Evolutionary conservation across 2,797 vertebrate genomes (phyloP).

Genomic region (Myotis myotis): DNA sequence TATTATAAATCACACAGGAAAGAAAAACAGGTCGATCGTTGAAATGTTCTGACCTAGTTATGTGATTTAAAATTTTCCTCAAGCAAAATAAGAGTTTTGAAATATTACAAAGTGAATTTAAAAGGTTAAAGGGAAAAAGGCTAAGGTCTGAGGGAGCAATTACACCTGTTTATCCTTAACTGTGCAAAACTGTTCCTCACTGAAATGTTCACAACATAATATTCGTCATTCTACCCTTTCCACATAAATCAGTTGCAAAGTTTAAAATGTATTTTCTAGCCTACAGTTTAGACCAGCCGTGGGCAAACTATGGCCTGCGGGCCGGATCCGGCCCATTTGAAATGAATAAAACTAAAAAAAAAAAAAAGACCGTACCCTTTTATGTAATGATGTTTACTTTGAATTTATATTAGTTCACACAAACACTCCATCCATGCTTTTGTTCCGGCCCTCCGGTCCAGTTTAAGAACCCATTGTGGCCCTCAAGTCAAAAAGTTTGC

Average conservation of each 20-base stretch:
- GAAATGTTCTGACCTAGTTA: slow-evolving; percentile 1
- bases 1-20: slow-evolving; percentile 2
- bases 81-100: slow-evolving; percentile 10
- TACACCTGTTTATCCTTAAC: neutral
- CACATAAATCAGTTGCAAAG: neutral
- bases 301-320: too few relatives aligned
- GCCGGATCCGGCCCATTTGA: too few relatives aligned
- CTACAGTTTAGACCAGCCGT: neutral
- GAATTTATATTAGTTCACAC: too few relatives aligned
- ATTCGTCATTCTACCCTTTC: neutral
- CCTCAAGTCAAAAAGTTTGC: too few relatives aligned
- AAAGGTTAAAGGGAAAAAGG: neutral
- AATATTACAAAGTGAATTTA: slow-evolving; percentile 24
- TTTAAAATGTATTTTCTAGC: neutral
- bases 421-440: too few relatives aligned
- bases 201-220: neutral
- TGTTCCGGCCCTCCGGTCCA: too few relatives aligned
- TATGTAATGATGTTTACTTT: too few relatives aligned
- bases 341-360: too few relatives aligned
- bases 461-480: too few relatives aligned
- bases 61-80: neutral
- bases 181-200: neutral
- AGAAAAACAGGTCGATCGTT: neutral
- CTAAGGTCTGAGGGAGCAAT: neutral
- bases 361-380: too few relatives aligned